phyloP scores from a whole-genome alignment of 2,888 invertebrate genomes.

The Platycheirus rosarum region DNA sequence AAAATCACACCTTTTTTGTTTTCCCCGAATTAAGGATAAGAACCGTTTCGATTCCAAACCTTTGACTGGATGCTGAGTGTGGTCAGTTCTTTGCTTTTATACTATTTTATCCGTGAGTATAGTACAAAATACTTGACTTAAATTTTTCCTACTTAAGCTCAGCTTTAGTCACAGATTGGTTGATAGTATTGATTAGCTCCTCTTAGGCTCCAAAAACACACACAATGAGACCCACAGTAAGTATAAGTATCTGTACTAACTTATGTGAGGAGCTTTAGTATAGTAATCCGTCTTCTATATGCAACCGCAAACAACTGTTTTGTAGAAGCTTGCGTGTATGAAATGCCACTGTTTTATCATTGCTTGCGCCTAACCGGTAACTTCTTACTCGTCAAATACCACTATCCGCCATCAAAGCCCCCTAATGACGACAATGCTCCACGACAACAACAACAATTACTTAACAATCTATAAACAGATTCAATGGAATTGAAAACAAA shows the following conservation, averaged over 20 bases:
- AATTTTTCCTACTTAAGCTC: conserved; percentile 69
- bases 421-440: conserved; percentile 25
- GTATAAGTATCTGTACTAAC: neutral
- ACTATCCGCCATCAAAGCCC: conserved; percentile 38
- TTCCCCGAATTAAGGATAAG: conserved; percentile 79
- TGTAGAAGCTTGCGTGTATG: conserved; percentile 53
- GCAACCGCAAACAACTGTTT: conserved; percentile 35
- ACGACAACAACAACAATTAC: conserved; percentile 48
- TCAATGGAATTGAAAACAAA: conserved; percentile 64
- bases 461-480: conserved; percentile 63
- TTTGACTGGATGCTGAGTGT: conserved; percentile 83
- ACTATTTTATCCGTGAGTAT: conserved; percentile 76
- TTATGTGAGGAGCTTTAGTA: conserved; percentile 45
- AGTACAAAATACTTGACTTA: conserved; percentile 56
- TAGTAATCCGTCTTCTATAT: conserved; percentile 2
- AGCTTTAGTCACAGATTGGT: conserved; percentile 42
- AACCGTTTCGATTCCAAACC: conserved; percentile 83
- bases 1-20: conserved; percentile 67
- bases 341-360: conserved; percentile 46
- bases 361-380: conserved; percentile 37
- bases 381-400: conserved; percentile 55
- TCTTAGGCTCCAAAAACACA: conserved; percentile 75
- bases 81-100: conserved; percentile 83
- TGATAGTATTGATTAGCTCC: conserved; percentile 64
- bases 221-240: conserved; percentile 17